Conservation (phyloP, 2,113 vertebrate genomes). For the Larimichthys polyactis region DNA sequence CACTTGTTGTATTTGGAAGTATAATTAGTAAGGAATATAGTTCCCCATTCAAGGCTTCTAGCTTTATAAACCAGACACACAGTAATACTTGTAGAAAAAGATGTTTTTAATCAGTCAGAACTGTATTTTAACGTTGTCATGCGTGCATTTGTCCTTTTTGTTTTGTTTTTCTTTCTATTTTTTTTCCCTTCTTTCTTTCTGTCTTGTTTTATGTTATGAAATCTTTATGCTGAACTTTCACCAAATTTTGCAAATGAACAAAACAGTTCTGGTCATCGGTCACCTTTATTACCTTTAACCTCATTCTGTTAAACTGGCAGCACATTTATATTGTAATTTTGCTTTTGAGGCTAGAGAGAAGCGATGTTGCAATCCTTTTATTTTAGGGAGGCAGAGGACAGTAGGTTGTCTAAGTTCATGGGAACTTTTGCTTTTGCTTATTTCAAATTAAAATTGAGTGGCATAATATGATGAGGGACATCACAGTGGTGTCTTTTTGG, state of each 20-base stretch:
- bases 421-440: slow-evolving; percentile 15
- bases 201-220: too few species aligned
- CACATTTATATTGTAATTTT: slow-evolving; percentile 45
- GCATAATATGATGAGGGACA: slow-evolving; percentile 16
- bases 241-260: neutral
- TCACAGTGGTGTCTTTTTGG: too few species aligned
- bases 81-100: neutral
- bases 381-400: neutral
- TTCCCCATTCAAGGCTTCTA: neutral
- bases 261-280: neutral
- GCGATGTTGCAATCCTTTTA: neutral
- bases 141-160: neutral
- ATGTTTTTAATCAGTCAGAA: neutral
- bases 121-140: neutral
- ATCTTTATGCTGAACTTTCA: neutral
- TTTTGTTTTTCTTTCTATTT: too few species aligned
- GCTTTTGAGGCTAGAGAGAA: slow-evolving; percentile 35
- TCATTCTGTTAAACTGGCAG: slow-evolving; percentile 30
- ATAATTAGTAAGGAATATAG: neutral
- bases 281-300: slow-evolving; percentile 11
- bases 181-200: too few species aligned
- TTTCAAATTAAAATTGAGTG: neutral
- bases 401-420: slow-evolving; percentile 35
- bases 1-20: neutral
- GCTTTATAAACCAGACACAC: neutral